phyloP scores from a whole-genome alignment of 1,140 invertebrate genomes.

The Saccostrea glomerata region DNA sequence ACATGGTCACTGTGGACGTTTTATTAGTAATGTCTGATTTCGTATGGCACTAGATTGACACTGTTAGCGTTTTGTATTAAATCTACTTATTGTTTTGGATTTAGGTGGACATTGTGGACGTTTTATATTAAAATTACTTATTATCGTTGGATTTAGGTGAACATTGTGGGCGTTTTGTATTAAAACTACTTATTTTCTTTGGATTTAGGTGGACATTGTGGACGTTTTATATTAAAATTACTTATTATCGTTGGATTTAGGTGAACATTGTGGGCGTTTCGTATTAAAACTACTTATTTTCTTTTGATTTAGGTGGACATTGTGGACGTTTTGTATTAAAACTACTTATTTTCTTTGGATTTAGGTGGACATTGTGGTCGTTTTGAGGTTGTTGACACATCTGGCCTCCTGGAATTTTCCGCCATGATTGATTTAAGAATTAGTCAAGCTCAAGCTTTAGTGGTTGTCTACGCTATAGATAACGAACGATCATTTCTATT shows the following conservation, averaged over 20 bases:
- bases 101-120: too few relatives aligned
- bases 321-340: too few relatives aligned
- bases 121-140: too few relatives aligned
- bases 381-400: slow-evolving; percentile 16
- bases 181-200: not conserved
- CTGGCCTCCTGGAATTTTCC: not conserved
- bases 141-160: too few relatives aligned
- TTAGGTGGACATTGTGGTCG: not conserved
- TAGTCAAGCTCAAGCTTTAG: not conserved
- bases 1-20: too few relatives aligned
- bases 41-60: too few relatives aligned
- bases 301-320: too few relatives aligned
- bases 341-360: not conserved
- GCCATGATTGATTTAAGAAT: slow-evolving; percentile 30
- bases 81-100: not conserved
- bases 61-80: too few relatives aligned
- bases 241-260: not conserved
- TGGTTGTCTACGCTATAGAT: not conserved
- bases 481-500: slow-evolving; percentile 28
- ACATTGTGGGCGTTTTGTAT: too few relatives aligned
- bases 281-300: too few relatives aligned
- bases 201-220: not conserved
- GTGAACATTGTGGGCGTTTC: not conserved
- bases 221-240: not conserved
- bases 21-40: too few relatives aligned